Evolutionary conservation across 2,888 invertebrate genomes (phyloP), one percentile per base, ranked within the genome.

Genomic region (Drosophila nigritarsus): DNA sequence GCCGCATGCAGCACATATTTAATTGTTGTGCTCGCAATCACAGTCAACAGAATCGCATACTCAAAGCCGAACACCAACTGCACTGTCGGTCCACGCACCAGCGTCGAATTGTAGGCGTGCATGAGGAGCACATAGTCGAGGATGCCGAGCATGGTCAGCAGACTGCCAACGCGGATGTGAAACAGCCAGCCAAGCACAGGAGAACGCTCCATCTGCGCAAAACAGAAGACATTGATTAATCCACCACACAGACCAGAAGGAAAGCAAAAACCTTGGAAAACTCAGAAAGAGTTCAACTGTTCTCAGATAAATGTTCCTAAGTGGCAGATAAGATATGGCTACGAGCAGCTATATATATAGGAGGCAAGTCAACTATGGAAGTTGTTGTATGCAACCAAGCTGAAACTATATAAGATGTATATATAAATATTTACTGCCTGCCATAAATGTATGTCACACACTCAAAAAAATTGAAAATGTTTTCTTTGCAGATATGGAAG

Each of bases 51-150:
- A 92, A 99, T 98, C 74, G 99, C 99, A 94, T 99, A 99, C 94
- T 99, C 99, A 94, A 99, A 99, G 60, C 99, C 99, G 94, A 99
- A 99, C 8, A 99, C 99, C 72, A 99, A 94, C 93, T 99, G 99
- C 1, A 99, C 99, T 0, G 98, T 98, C 8, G 99, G 98, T 49
- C 99, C 99, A 92, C 98, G 98, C 1, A 96, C 95, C 34, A 98
- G 94, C 5, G 99, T 99, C 71, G 97, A 97, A 91, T 97, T 96
- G 93, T 99, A 99, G 2, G 98, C 99, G 93, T 98, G 97, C 90
- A 96, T 96, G 8, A 99, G 97, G 94, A 99, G 98, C 90, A 96
- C 96, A 74, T 97, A 94, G 93, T 99, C 99, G 62, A 98, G 94
- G 20, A 96, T 94, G 27, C 97, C 97, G 76, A 99, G 93, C 73